A percentile compares a stretch with the other conserved stretches of the same genome.
Evolutionary conservation across 1,140 invertebrate species (phyloP).

Genomic region (Trichonephila inaurata): DNA sequence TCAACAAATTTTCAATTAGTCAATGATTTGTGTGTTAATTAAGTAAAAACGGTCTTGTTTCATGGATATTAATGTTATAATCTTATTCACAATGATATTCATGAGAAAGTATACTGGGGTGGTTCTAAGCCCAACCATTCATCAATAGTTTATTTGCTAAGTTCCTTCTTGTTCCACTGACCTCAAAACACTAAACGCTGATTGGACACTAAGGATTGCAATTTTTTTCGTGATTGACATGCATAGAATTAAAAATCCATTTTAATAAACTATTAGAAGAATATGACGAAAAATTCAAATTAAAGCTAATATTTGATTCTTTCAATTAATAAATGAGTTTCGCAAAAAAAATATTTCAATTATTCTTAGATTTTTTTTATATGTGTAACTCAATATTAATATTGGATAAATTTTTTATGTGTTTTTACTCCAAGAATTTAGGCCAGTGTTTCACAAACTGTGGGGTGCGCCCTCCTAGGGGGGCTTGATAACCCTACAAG

Average conservation of each 20-base stretch:
- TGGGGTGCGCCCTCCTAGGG: too few species aligned
- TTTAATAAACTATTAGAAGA: background rate
- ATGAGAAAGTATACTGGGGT: background rate
- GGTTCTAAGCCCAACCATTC: background rate
- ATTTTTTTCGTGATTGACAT: background rate
- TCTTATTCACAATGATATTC: background rate
- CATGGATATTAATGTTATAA: background rate
- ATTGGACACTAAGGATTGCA: background rate
- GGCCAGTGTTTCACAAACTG: too few species aligned
- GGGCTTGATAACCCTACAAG: too few species aligned
- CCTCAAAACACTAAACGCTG: background rate
- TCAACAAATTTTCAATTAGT: too few species aligned
- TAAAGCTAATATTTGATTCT: background rate
- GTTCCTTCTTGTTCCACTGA: conserved; percentile 13
- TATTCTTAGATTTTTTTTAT: too few species aligned
- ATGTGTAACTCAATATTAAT: too few species aligned
- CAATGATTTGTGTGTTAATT: background rate
- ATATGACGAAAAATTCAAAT: background rate
- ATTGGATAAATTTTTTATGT: too few species aligned
- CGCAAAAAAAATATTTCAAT: too few species aligned
- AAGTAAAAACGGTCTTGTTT: background rate
- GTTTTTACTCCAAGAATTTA: too few species aligned
- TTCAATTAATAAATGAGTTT: too few species aligned
- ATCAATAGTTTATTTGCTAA: conserved; percentile 22
- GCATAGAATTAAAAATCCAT: background rate